These are phyloP conservation scores for Eulemur rubriventer DNA, from an alignment of 2,797 vertebrate species.

Conservation along the genomic window DNA sequence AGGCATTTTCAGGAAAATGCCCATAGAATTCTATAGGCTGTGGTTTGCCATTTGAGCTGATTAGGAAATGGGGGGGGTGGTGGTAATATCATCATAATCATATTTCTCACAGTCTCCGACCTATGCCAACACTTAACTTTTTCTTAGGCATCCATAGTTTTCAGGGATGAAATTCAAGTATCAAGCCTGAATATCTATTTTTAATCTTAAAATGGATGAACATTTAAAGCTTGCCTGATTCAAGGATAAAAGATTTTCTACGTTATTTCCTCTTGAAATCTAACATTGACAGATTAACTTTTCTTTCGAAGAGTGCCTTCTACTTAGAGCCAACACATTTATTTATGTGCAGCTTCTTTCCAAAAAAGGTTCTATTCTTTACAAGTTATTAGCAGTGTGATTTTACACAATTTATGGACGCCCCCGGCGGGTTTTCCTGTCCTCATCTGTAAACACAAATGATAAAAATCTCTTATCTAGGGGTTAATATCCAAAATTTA, in stretches of 20 bases:
- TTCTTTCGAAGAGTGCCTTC: not conserved
- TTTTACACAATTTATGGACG: not conserved
- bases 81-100: not conserved
- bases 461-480: not conserved
- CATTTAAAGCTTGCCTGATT: conserved; percentile 16
- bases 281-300: not conserved
- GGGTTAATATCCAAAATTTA: not conserved
- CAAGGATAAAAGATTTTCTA: not conserved
- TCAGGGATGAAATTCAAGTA: conserved; percentile 23
- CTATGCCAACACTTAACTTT: not conserved
- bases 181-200: conserved; percentile 14
- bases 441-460: conserved; percentile 21
- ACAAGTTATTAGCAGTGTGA: not conserved
- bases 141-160: conserved; percentile 17
- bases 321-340: not conserved
- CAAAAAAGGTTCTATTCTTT: not conserved
- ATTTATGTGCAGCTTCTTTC: not conserved
- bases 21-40: not conserved
- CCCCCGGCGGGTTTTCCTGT: not conserved
- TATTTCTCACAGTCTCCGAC: not conserved
- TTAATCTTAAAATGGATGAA: conserved; percentile 51
- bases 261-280: not conserved
- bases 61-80: not conserved
- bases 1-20: conserved; percentile 56
- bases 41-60: not conserved